Evolutionary conservation across 53 echinoderm and acorn worm genomes (phyloP), one percentile per base, ranked within the genome.

Genomic region (Paracentrotus lividus): DNA sequence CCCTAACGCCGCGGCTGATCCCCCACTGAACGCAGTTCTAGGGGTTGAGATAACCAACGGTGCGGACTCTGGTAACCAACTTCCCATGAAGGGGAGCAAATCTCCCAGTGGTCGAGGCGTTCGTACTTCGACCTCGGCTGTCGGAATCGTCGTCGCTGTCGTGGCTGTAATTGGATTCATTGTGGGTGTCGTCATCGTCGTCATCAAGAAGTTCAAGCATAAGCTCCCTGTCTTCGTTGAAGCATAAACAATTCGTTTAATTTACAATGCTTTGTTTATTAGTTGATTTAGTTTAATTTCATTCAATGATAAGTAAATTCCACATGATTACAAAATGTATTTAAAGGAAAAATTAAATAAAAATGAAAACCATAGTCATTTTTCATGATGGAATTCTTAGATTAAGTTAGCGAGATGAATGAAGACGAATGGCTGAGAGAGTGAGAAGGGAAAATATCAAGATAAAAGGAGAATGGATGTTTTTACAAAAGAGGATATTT

Each of bases 21-120:
- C 64, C 29, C n/a, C n/a, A n/a, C n/a, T n/a, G n/a, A n/a, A n/a
- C n/a, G n/a, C n/a, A n/a, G n/a, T n/a, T n/a, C n/a, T n/a, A n/a
- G n/a, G n/a, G 21, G 36, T 34, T 72, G 72, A n/a, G n/a, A 40
- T 72, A 36, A 40, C 36, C 72, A 72, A 72, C 40, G 40, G 9
- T 20, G 72, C 72, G 16, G 40, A 18, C 20, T 72, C 72, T 72
- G 72, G 72, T 38, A 72, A 72, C 40, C 72, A 72, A 72, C 72
- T 72, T 40, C 72, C 72, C 5, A 72, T 72, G 21, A 72, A 72
- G 36, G 72, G 38, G 18, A 40, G 15, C 0, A 18, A 40, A 16
- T 18, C 40, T 36, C 72, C 72, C 40, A 72, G 72, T 40, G 40
- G 40, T 32, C 72, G 40, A 20, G 72, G 32, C 14, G 40, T 72